Conservation (phyloP, 2,797 vertebrate species). For the Atherinosoma microstoma region DNA sequence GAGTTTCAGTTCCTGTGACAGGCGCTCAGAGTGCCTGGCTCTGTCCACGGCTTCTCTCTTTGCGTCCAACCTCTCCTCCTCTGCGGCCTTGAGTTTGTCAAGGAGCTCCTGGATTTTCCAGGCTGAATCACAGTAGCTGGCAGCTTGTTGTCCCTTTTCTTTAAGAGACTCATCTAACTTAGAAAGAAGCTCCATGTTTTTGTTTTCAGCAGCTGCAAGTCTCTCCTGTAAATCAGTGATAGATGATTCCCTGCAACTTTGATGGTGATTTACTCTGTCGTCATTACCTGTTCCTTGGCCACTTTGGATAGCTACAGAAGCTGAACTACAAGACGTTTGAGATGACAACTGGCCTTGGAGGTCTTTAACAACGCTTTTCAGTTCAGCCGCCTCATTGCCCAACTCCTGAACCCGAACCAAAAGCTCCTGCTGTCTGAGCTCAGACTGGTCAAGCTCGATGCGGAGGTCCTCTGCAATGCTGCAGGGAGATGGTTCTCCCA, state of each 20-base stretch:
- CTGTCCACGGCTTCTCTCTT: constrained; percentile 77
- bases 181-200: constrained; percentile 81
- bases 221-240: constrained; percentile 75
- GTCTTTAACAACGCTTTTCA: constrained; percentile 79
- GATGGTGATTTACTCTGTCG: constrained; percentile 51
- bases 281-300: constrained; percentile 50
- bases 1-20: constrained; percentile 82
- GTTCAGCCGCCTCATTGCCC: constrained; percentile 69
- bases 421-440: constrained; percentile 88
- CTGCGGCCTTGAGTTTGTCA: constrained; percentile 83
- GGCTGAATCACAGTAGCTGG: constrained; percentile 76
- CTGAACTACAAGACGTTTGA: constrained; percentile 69
- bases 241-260: constrained; percentile 66
- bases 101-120: constrained; percentile 83
- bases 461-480: constrained; percentile 89
- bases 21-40: constrained; percentile 71
- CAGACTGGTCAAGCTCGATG: constrained; percentile 91
- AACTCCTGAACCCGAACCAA: constrained; percentile 72
- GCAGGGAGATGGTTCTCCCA: constrained; percentile 81
- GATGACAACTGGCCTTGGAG: constrained; percentile 83
- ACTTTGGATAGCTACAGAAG: constrained; percentile 30
- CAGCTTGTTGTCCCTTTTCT: constrained; percentile 78
- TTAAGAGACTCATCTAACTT: constrained; percentile 76
- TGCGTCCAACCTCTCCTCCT: constrained; percentile 77
- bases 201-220: constrained; percentile 76